Percentiles rank a stretch among this genome's conserved stretches.
These are phyloP conservation scores for Nebria ingens DNA, from an alignment of 1,140 invertebrate species.

Conservation along the genomic window DNA sequence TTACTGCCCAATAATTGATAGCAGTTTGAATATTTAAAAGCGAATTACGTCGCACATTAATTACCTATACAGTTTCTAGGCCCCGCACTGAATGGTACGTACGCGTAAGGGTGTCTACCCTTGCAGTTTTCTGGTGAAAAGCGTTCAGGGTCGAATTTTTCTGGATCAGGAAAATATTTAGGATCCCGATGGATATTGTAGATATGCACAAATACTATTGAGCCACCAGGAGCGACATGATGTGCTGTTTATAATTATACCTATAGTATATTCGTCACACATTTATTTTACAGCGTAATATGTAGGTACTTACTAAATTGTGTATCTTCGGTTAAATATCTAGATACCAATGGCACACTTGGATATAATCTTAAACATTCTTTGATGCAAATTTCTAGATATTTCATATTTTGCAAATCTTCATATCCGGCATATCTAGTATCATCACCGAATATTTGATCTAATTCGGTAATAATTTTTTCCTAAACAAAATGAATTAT, in stretches of 20 bases:
- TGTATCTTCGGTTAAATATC: constrained; percentile 39
- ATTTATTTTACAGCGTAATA: neutral
- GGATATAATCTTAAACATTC: constrained; percentile 49
- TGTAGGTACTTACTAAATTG: constrained; percentile 23
- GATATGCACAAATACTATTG: constrained; percentile 33
- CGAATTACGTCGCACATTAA: neutral
- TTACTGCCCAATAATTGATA: too few relatives aligned
- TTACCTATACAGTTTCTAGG: neutral
- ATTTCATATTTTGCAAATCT: constrained; percentile 49
- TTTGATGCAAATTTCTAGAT: constrained; percentile 50
- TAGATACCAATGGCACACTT: constrained; percentile 51
- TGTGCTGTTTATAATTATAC: constrained; percentile 17
- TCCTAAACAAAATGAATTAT: constrained; percentile 36
- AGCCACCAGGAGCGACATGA: constrained; percentile 38
- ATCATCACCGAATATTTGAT: constrained; percentile 36
- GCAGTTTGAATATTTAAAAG: neutral
- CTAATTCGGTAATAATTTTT: constrained; percentile 47
- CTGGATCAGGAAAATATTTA: constrained; percentile 48
- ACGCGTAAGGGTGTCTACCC: constrained; percentile 34
- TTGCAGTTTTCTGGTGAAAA: constrained; percentile 40
- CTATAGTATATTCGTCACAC: neutral
- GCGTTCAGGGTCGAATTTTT: constrained; percentile 55
- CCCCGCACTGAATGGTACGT: constrained; percentile 45
- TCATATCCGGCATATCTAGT: constrained; percentile 25
- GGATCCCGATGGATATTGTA: constrained; percentile 48